Conservation (phyloP, 2,888 invertebrate genomes). For the Cheilosia vernalis region DNA sequence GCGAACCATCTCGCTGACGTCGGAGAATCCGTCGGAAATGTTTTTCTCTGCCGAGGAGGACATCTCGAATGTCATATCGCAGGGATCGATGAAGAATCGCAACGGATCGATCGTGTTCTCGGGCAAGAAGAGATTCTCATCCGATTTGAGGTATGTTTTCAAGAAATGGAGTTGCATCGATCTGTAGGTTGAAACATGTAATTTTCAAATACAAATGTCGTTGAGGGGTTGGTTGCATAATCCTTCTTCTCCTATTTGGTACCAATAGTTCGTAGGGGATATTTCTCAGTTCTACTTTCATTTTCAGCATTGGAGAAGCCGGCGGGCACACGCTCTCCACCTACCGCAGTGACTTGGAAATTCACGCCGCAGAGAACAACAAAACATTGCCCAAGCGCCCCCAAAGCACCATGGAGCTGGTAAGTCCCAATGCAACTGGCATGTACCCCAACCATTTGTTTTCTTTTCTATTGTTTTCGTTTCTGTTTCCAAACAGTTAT, state of each 20-base stretch:
- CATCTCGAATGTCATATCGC: constrained; percentile 84
- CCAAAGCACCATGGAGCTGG: constrained; percentile 83
- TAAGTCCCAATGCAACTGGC: constrained; percentile 76
- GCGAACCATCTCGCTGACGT: constrained; percentile 93
- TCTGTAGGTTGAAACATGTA: too few relatives aligned
- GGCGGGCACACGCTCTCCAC: constrained; percentile 83
- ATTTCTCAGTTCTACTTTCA: background rate
- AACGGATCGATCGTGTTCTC: constrained; percentile 82
- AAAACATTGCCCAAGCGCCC: constrained; percentile 83
- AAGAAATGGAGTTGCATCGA: too few relatives aligned
- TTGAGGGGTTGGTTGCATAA: background rate
- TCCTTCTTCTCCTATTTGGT: background rate
- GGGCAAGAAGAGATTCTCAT: constrained; percentile 83
- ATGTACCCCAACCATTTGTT: background rate
- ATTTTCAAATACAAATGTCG: too few relatives aligned
- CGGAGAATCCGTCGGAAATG: constrained; percentile 95
- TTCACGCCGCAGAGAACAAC: constrained; percentile 86
- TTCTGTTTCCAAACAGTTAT: background rate
- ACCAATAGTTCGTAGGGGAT: too few relatives aligned
- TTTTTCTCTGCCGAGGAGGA: constrained; percentile 98
- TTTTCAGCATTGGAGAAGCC: constrained; percentile 80
- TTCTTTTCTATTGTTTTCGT: background rate
- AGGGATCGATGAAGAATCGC: constrained; percentile 81
- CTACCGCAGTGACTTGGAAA: constrained; percentile 87
- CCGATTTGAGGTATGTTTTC: constrained; percentile 81